Evolutionary conservation across 2,797 vertebrate species (phyloP).

Genomic region (Syngnathus rostellatus): DNA sequence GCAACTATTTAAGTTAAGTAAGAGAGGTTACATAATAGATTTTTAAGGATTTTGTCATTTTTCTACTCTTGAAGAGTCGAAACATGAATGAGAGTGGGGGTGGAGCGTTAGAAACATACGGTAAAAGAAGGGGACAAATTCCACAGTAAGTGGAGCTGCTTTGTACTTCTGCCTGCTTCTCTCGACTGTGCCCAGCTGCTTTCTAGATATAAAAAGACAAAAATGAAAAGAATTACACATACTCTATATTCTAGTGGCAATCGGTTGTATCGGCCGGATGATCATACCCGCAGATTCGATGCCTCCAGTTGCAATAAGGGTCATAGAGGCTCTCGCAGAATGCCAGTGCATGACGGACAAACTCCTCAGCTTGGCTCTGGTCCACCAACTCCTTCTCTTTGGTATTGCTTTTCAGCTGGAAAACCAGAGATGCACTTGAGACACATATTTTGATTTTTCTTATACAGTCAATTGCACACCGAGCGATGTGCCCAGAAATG

Average conservation of each 20-base stretch:
- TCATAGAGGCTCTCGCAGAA: conserved; percentile 98
- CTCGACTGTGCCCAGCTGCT: conserved; percentile 79
- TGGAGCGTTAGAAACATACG: conserved; percentile 73
- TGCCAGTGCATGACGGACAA: conserved; percentile 87
- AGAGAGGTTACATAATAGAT: neutral
- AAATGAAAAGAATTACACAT: neutral
- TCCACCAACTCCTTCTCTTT: conserved; percentile 96
- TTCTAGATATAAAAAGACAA: conserved; percentile 53
- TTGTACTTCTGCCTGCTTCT: conserved; percentile 95
- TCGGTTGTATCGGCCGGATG: neutral
- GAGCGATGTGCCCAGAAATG: neutral
- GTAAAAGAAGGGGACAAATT: conserved; percentile 97
- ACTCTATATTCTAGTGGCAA: neutral
- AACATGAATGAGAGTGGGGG: neutral
- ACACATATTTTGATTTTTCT: neutral
- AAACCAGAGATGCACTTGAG: neutral
- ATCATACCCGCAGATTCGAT: conserved; percentile 78
- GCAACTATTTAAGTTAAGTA: neutral
- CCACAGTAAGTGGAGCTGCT: conserved; percentile 89
- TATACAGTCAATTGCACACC: neutral
- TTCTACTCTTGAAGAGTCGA: neutral
- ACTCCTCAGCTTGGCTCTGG: conserved; percentile 90
- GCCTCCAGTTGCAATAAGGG: conserved; percentile 94
- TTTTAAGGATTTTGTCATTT: neutral
- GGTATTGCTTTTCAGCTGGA: conserved; percentile 91